These are phyloP conservation scores for Antechinus flavipes DNA, from an alignment of 2,113 vertebrate genomes.

Conservation along the genomic window DNA sequence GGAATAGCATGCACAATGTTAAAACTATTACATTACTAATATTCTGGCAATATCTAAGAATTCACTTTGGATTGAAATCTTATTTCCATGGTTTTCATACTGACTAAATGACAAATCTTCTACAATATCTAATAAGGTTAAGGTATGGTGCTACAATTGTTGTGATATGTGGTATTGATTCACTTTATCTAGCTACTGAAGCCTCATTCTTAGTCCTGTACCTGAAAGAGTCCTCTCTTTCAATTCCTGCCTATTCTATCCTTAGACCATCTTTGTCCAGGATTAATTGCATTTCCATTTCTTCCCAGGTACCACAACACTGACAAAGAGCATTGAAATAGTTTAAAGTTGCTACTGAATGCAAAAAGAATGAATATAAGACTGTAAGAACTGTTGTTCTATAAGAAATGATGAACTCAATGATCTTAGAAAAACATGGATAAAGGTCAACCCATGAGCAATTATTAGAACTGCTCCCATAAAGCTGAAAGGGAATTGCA, in stretches of 20 bases:
- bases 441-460: too few relatives aligned
- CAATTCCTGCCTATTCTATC: not conserved
- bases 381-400: not conserved
- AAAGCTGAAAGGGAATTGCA: too few relatives aligned
- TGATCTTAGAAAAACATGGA: too few relatives aligned
- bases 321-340: not conserved
- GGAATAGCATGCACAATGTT: not conserved
- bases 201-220: not conserved
- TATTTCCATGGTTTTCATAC: not conserved
- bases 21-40: not conserved
- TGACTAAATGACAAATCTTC: not conserved
- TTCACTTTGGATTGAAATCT: not conserved
- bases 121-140: not conserved
- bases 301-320: not conserved
- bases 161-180: not conserved
- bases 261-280: not conserved
- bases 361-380: not conserved
- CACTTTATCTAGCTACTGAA: not conserved
- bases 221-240: not conserved
- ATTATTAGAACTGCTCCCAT: too few relatives aligned
- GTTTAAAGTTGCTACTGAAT: not conserved
- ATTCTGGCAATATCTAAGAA: not conserved
- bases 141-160: not conserved
- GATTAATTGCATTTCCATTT: not conserved
- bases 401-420: too few relatives aligned